Evolutionary conservation across 1,140 invertebrate genomes (phyloP).

Genomic region (Bombus vancouverensis): DNA sequence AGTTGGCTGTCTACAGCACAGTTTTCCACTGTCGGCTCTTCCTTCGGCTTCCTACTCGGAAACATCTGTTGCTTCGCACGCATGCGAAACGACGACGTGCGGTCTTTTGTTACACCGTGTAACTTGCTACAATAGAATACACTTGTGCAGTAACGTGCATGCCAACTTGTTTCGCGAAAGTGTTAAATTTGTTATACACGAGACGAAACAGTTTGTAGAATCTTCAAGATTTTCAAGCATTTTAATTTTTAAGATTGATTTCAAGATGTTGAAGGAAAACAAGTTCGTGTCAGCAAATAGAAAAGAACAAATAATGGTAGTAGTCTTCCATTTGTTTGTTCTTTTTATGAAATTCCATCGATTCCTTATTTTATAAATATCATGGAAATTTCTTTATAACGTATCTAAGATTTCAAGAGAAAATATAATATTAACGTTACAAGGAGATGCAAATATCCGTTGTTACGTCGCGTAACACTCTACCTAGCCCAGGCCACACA

Average conservation of each 20-base stretch:
- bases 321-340: rapidly evolving
- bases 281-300: no score
- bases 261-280: no score
- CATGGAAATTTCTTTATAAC: no score
- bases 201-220: neutral
- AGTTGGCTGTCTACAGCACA: neutral
- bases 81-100: neutral
- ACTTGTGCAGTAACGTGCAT: neutral
- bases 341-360: neutral
- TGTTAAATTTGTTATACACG: neutral
- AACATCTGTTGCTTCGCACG: neutral
- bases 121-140: neutral
- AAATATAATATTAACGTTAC: no score
- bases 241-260: neutral
- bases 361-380: neutral
- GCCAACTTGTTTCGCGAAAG: neutral
- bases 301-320: no score
- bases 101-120: neutral
- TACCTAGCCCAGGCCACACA: no score
- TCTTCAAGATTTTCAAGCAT: neutral
- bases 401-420: no score
- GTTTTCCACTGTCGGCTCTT: neutral
- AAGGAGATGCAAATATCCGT: no score
- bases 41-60: neutral
- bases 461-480: no score